Evolutionary conservation across 2,113 vertebrate genomes (phyloP).

Genomic region (Forbesichthys agassizii): DNA sequence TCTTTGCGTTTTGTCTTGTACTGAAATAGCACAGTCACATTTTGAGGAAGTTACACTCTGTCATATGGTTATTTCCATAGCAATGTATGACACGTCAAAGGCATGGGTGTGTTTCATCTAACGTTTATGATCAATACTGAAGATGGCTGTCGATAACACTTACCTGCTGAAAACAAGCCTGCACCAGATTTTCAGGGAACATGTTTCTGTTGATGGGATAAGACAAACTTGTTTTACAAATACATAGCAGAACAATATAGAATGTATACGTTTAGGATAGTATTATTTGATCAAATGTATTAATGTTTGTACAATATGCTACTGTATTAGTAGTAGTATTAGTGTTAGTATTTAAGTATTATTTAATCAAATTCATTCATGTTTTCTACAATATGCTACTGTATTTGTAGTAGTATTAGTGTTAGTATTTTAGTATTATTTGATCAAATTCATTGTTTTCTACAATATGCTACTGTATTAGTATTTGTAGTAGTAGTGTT

Average conservation of each 20-base stretch:
- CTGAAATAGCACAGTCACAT: slow-evolving; percentile 64
- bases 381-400: too few relatives aligned
- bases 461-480: too few relatives aligned
- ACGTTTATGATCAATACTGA: background rate
- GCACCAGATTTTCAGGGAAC: slow-evolving; percentile 97
- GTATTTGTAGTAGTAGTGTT: too few relatives aligned
- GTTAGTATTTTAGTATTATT: too few relatives aligned
- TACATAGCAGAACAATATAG: background rate
- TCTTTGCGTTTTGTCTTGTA: slow-evolving; percentile 94
- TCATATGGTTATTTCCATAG: background rate
- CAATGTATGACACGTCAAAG: background rate
- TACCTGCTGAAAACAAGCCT: slow-evolving; percentile 98
- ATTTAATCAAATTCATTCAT: too few relatives aligned
- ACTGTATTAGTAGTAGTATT: too few relatives aligned
- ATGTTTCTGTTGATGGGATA: slow-evolving; percentile 84
- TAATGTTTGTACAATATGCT: too few relatives aligned
- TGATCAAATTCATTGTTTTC: too few relatives aligned
- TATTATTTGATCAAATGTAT: too few relatives aligned
- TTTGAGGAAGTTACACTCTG: background rate
- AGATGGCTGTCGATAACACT: background rate
- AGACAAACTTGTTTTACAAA: background rate
- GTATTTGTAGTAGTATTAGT: too few relatives aligned
- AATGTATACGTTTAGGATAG: background rate
- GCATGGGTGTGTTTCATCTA: background rate
- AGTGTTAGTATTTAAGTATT: too few relatives aligned